Conservation (phyloP, 2,888 invertebrate genomes). For the Nasonia oneida region DNA sequence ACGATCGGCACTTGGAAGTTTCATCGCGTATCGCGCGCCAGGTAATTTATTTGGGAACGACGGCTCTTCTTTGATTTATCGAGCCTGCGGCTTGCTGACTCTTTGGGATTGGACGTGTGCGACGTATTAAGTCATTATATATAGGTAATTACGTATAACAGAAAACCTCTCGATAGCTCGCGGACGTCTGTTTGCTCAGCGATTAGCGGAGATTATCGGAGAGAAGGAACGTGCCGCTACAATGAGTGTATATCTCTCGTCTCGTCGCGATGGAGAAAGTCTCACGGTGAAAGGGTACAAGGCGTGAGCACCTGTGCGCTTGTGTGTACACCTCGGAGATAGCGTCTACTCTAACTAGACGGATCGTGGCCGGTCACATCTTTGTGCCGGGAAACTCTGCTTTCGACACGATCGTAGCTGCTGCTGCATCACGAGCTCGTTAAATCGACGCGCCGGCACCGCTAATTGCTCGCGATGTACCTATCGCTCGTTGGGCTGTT, state of each 20-base stretch:
- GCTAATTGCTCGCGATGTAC: constrained; percentile 21
- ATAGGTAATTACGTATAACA: not conserved
- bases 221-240: not conserved
- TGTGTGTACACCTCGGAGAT: not conserved
- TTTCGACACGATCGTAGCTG: constrained; percentile 5
- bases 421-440: constrained; percentile 39
- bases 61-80: not conserved
- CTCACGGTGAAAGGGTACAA: constrained; percentile 46
- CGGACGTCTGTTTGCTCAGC: not conserved
- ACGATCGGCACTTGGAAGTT: constrained; percentile 76
- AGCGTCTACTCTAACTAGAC: constrained; percentile 21
- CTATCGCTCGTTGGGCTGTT: not conserved
- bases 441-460: constrained; percentile 10
- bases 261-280: not conserved
- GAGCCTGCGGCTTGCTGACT: not conserved
- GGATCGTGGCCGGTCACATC: constrained; percentile 41
- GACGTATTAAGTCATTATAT: not conserved
- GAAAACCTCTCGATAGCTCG: not conserved
- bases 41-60: constrained; percentile 67
- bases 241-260: not conserved
- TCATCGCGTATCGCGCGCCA: constrained; percentile 71
- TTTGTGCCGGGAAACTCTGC: constrained; percentile 35
- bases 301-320: constrained; percentile 12
- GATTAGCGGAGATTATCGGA: constrained; percentile 8
- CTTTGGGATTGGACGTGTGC: not conserved